Evolutionary conservation across 2,888 invertebrate genomes (phyloP).

Genomic region (Limenitis camilla): DNA sequence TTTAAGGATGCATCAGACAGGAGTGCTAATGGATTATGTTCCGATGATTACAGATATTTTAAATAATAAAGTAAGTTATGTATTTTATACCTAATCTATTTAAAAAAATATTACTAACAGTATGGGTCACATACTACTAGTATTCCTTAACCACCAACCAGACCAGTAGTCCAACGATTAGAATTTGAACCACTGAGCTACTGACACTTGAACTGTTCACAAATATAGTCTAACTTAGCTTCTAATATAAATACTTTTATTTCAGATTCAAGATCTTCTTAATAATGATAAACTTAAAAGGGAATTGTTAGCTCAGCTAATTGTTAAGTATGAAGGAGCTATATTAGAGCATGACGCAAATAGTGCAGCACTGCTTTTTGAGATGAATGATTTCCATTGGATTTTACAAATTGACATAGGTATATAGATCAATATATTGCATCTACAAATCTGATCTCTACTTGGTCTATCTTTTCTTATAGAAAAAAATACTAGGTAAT

Average conservation of each 20-base stretch:
- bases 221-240: too few species aligned
- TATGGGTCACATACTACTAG: too few species aligned
- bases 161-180: too few species aligned
- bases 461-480: too few species aligned
- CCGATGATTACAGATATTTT: slow-evolving; percentile 69
- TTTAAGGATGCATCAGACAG: slow-evolving; percentile 67
- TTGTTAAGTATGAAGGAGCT: slow-evolving; percentile 68
- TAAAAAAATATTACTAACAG: background rate
- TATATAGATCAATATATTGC: slow-evolving; percentile 32
- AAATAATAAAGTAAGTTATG: slow-evolving; percentile 60
- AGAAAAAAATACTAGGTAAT: background rate
- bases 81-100: background rate
- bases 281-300: slow-evolving; percentile 64
- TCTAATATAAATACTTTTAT: slow-evolving; percentile 6
- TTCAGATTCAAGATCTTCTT: slow-evolving; percentile 57
- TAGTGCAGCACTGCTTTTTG: slow-evolving; percentile 74
- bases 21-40: slow-evolving; percentile 75
- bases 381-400: slow-evolving; percentile 77
- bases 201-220: too few species aligned
- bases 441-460: too few species aligned
- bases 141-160: too few species aligned
- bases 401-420: slow-evolving; percentile 74
- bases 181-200: too few species aligned
- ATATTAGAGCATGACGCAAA: slow-evolving; percentile 63
- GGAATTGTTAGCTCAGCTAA: slow-evolving; percentile 59